Conservation (phyloP, 2,797 vertebrate species). For the Danio tinwini region DNA sequence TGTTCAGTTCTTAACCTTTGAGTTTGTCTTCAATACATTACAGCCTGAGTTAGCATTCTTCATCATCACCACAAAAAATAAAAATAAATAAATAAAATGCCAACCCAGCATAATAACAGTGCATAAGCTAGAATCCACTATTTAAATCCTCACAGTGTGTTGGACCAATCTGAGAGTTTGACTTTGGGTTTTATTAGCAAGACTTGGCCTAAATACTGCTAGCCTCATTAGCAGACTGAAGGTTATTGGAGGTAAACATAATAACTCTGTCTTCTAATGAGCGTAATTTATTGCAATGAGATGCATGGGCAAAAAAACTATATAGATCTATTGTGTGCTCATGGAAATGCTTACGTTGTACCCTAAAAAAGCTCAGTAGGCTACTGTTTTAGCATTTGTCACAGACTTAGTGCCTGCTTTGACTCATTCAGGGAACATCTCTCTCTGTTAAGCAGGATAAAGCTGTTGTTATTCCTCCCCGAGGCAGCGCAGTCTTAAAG, state of each 20-base stretch:
- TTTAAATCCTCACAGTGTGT: background rate
- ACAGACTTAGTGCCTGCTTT: slow-evolving; percentile 47
- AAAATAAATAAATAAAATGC: too few relatives aligned
- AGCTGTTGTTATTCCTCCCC: slow-evolving; percentile 37
- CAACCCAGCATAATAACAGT: slow-evolving; percentile 17
- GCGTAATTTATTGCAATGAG: slow-evolving; percentile 7
- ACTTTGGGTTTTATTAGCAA: slow-evolving; percentile 21
- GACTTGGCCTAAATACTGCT: slow-evolving; percentile 12
- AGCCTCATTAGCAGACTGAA: slow-evolving; percentile 26
- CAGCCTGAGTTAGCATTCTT: slow-evolving; percentile 18
- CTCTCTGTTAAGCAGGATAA: slow-evolving; percentile 33
- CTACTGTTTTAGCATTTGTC: slow-evolving; percentile 46
- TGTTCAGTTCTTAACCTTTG: slow-evolving; percentile 38
- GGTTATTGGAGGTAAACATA: slow-evolving; percentile 34
- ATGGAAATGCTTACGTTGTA: slow-evolving; percentile 8
- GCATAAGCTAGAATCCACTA: background rate
- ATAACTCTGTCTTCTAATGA: slow-evolving; percentile 37
- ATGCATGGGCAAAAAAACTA: slow-evolving; percentile 25
- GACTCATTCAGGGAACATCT: slow-evolving; percentile 54
- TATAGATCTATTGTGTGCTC: background rate
- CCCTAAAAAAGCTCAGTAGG: slow-evolving; percentile 36
- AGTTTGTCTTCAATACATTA: slow-evolving; percentile 23
- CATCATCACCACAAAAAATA: slow-evolving; percentile 20
- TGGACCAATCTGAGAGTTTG: slow-evolving; percentile 1
- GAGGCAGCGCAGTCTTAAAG: slow-evolving; percentile 24